These are phyloP conservation scores for Anas georgica DNA, from an alignment of 2,797 vertebrate genomes.

Conservation along the genomic window DNA sequence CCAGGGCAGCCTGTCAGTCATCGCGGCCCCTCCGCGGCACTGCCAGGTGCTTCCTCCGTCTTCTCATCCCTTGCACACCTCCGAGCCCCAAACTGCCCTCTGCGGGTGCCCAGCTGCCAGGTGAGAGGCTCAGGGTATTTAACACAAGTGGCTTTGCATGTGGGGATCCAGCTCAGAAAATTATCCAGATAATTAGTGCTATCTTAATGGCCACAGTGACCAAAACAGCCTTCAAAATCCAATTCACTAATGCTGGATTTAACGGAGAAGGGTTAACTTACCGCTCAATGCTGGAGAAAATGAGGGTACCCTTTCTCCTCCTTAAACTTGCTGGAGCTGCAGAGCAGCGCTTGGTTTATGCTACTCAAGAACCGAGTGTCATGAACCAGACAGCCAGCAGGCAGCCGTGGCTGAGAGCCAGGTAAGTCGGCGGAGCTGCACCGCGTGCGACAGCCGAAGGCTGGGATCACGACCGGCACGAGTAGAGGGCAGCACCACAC, in stretches of 20 bases:
- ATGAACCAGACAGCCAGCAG: not conserved
- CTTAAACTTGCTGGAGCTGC: not conserved
- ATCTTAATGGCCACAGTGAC: not conserved
- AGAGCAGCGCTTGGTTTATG: not conserved
- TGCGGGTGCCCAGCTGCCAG: not conserved
- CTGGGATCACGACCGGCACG: fast-evolving
- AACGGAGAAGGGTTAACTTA: not conserved
- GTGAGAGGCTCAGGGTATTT: not conserved
- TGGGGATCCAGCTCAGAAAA: not conserved
- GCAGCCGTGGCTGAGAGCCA: not conserved
- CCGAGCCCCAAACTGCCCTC: fast-evolving
- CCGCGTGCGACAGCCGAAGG: fast-evolving
- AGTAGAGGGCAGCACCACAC: not conserved
- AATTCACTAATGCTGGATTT: not conserved
- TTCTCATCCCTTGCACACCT: fast-evolving
- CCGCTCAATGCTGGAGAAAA: not conserved
- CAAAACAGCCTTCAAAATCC: not conserved
- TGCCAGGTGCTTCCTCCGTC: not conserved
- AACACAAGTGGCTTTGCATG: not conserved
- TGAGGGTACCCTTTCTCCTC: fast-evolving
- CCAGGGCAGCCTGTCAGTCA: slow-evolving; percentile 97
- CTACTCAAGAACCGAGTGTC: not conserved
- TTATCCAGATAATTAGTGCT: not conserved
- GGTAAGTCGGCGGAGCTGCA: not conserved
- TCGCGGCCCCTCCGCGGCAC: not conserved